These are phyloP conservation scores for Pocota personata DNA, from an alignment of 2,888 invertebrate species.

Conservation along the genomic window DNA sequence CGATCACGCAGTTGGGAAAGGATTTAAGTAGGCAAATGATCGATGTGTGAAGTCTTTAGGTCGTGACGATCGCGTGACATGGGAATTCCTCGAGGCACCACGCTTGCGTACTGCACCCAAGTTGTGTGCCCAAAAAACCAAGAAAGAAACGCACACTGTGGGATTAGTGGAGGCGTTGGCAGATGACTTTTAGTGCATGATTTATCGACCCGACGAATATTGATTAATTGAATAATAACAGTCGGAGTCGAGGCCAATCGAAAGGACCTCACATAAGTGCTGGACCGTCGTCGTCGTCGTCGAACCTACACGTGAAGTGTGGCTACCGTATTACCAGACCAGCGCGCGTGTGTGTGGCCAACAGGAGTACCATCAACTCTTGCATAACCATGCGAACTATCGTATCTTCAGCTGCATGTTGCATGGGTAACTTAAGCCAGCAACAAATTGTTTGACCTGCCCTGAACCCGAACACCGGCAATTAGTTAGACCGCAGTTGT, in stretches of 20 bases:
- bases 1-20: slow-evolving; percentile 20
- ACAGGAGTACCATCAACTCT: not conserved
- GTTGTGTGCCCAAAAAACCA: not conserved
- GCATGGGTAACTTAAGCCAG: slow-evolving; percentile 34
- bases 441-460: slow-evolving; percentile 68
- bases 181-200: slow-evolving; percentile 44
- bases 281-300: not conserved
- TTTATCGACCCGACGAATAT: slow-evolving; percentile 25
- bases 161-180: slow-evolving; percentile 50
- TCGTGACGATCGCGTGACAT: slow-evolving; percentile 61
- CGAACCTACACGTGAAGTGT: not conserved
- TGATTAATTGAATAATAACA: slow-evolving; percentile 55
- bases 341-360: not conserved
- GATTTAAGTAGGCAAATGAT: slow-evolving; percentile 46
- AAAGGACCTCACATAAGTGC: slow-evolving; percentile 35
- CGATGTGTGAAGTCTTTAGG: slow-evolving; percentile 45
- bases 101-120: slow-evolving; percentile 37
- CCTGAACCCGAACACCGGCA: slow-evolving; percentile 56
- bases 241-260: slow-evolving; percentile 28
- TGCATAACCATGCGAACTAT: slow-evolving; percentile 17
- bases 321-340: not conserved
- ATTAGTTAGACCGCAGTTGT: slow-evolving; percentile 58
- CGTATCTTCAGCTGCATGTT: slow-evolving; percentile 2
- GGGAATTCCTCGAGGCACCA: slow-evolving; percentile 19
- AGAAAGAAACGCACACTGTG: not conserved